Evolutionary conservation across 2,113 vertebrate species (phyloP).

Genomic region (Mustela lutreola): DNA sequence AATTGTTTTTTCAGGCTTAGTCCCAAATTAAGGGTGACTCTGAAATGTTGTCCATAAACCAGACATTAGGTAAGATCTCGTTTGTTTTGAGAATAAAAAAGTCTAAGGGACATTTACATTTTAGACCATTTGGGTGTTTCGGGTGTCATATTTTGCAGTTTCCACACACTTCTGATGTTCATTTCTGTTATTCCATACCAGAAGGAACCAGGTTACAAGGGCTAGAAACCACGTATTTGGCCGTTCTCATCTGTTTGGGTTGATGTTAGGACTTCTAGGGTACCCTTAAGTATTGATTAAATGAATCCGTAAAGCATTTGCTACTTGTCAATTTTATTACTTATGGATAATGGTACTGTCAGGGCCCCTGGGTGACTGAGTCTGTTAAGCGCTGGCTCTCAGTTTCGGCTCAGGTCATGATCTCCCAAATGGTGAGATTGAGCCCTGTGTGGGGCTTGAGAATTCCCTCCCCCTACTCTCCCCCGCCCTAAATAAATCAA

Average conservation of each 20-base stretch:
- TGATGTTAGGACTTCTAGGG: slow-evolving; percentile 33
- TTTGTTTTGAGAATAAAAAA: slow-evolving; percentile 39
- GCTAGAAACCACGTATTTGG: not conserved
- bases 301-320: not conserved
- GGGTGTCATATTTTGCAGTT: not conserved
- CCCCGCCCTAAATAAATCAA: not conserved
- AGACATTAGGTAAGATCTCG: slow-evolving; percentile 23
- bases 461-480: not conserved
- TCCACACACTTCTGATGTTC: not conserved
- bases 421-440: not conserved
- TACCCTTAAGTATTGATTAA: slow-evolving; percentile 1
- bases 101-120: not conserved
- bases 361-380: not conserved
- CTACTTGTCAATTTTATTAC: not conserved
- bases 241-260: slow-evolving; percentile 12
- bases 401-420: not conserved
- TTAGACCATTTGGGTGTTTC: not conserved
- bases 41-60: slow-evolving; percentile 31
- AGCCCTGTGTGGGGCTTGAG: not conserved
- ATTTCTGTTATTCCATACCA: not conserved
- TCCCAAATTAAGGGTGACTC: slow-evolving; percentile 48
- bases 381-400: not conserved
- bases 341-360: not conserved
- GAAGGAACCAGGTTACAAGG: slow-evolving; percentile 10
- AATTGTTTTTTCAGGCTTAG: slow-evolving; percentile 62